These are phyloP conservation scores for Upupa epops DNA, from an alignment of 2,113 vertebrate genomes.

Conservation along the genomic window DNA sequence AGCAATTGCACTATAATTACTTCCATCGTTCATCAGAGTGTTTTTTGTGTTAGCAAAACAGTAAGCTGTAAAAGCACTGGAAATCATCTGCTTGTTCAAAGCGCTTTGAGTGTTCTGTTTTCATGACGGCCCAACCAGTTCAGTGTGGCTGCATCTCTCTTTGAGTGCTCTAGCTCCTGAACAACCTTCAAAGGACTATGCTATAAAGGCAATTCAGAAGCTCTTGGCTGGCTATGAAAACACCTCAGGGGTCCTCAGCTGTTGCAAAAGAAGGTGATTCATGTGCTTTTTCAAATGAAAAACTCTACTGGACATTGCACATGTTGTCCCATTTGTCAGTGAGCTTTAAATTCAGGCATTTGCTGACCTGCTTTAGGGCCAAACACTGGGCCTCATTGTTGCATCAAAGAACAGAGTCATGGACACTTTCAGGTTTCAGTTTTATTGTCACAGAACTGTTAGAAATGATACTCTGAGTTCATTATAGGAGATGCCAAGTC, in stretches of 20 bases:
- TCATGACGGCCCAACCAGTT: neutral
- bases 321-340: neutral
- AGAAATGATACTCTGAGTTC: neutral
- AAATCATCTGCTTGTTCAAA: neutral
- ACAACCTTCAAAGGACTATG: neutral
- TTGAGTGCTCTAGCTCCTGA: neutral
- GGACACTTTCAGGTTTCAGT: neutral
- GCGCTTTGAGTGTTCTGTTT: neutral
- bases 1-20: neutral
- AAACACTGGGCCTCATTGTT: neutral
- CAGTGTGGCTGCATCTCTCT: neutral
- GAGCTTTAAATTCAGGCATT: neutral
- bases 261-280: neutral
- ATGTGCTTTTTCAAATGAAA: neutral
- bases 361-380: neutral
- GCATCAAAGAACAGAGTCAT: neutral
- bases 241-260: accelerated
- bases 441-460: neutral
- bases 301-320: neutral
- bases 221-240: neutral
- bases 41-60: neutral
- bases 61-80: neutral
- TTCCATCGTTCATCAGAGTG: neutral
- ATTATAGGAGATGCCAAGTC: neutral
- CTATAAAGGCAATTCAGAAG: neutral